phyloP scores from a whole-genome alignment of 2,888 invertebrate species.

The Caenorhabditis sp. region DNA sequence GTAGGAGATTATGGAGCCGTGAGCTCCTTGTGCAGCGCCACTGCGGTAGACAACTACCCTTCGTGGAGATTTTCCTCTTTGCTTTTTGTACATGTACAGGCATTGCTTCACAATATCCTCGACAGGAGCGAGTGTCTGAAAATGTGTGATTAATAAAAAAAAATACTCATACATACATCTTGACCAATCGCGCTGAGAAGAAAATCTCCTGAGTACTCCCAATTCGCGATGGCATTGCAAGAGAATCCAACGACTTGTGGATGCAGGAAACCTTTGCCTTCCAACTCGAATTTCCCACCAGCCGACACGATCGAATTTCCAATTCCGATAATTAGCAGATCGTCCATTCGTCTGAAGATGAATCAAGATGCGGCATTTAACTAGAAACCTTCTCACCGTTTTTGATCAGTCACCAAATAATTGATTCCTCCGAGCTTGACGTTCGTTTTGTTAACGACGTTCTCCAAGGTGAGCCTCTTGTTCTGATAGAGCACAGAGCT shows the following conservation, averaged over 20 bases:
- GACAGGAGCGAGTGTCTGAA: conserved; percentile 15
- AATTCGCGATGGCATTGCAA: conserved; percentile 56
- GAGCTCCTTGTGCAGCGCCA: conserved; percentile 66
- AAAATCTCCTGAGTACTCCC: conserved; percentile 69
- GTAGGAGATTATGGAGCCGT: conserved; percentile 53
- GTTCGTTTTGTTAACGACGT: conserved; percentile 70
- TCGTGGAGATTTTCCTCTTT: too few species aligned
- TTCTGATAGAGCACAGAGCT: conserved; percentile 27
- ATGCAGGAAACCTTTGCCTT: conserved; percentile 11
- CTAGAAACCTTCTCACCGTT: not conserved
- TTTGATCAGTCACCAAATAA: conserved; percentile 43
- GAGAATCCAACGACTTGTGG: conserved; percentile 49
- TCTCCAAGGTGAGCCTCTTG: conserved; percentile 65
- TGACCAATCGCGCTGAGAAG: conserved; percentile 13
- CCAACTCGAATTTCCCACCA: conserved; percentile 2
- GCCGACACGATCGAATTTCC: conserved; percentile 19
- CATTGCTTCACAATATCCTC: conserved; percentile 25
- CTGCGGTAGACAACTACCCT: conserved; percentile 68
- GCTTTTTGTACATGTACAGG: not conserved
- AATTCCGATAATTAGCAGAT: conserved; percentile 23
- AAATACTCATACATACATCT: conserved; percentile 16
- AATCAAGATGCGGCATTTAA: not conserved
- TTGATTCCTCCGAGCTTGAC: conserved; percentile 70
- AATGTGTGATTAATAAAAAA: not conserved
- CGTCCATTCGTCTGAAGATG: not conserved